phyloP scores from a whole-genome alignment of 35 echinoderm and acorn worm genomes.

The Holothuria glaberrima region DNA sequence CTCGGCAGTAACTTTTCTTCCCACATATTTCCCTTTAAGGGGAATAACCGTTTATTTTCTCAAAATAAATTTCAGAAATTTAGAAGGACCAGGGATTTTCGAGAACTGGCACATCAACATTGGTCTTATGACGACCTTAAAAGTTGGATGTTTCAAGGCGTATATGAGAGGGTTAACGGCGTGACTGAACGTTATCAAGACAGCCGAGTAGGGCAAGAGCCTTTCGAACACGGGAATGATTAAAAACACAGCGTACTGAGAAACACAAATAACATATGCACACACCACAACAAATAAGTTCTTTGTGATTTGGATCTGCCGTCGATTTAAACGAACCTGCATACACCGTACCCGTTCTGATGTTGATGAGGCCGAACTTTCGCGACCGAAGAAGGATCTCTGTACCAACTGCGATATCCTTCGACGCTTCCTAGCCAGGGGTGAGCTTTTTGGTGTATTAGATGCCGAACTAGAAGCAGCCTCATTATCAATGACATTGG shows the following conservation, averaged over 20 bases:
- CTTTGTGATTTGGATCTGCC: slow-evolving; percentile 48
- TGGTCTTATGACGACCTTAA: slow-evolving; percentile 46
- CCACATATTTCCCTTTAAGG: no score
- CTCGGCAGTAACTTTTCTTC: no score
- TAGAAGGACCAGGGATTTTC: slow-evolving; percentile 43
- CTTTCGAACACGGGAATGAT: slow-evolving; percentile 20
- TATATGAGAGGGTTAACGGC: slow-evolving; percentile 47
- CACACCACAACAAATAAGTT: slow-evolving; percentile 55
- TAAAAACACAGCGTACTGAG: slow-evolving; percentile 47
- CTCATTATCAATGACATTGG: background rate
- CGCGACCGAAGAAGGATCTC: slow-evolving; percentile 42
- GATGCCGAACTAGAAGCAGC: background rate
- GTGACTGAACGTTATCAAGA: slow-evolving; percentile 41
- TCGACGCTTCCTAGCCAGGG: background rate
- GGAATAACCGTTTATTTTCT: no score
- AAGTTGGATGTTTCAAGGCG: slow-evolving; percentile 54
- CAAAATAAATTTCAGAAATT: background rate
- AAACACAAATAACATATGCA: slow-evolving; percentile 47
- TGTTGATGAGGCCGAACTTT: slow-evolving; percentile 7
- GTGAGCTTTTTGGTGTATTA: background rate
- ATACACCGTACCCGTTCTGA: slow-evolving; percentile 39
- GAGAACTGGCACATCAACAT: slow-evolving; percentile 43
- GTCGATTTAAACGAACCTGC: slow-evolving; percentile 48
- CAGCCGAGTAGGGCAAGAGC: slow-evolving; percentile 35
- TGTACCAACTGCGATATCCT: slow-evolving; percentile 25